Conservation (phyloP, 2,888 invertebrate species). For the Holacanthella duospinosa region DNA sequence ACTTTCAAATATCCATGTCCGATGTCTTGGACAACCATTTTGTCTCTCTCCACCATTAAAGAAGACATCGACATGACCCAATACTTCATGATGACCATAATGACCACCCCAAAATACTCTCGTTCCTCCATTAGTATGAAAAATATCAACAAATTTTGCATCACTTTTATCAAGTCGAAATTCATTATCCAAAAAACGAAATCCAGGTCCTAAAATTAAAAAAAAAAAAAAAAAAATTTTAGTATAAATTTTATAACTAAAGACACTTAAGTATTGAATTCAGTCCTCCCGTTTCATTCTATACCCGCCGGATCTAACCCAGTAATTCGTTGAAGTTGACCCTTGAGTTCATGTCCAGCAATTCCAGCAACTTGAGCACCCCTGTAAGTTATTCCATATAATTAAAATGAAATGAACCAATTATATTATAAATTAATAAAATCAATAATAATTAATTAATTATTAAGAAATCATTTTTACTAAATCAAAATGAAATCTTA, state of each 20-base stretch:
- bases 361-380: conserved; percentile 30
- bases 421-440: neutral
- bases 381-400: neutral
- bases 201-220: conserved; percentile 26
- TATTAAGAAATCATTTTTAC: conserved; percentile 12
- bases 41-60: conserved; percentile 25
- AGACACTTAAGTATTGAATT: neutral
- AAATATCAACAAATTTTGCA: conserved; percentile 20
- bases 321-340: conserved; percentile 33
- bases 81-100: conserved; percentile 12
- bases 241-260: neutral
- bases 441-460: neutral
- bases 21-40: conserved; percentile 26
- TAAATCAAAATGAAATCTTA: neutral
- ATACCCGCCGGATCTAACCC: conserved; percentile 32
- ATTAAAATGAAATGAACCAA: neutral
- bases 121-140: conserved; percentile 20
- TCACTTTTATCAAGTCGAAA: conserved; percentile 27
- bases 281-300: neutral
- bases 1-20: conserved; percentile 28
- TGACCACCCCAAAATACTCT: conserved; percentile 15
- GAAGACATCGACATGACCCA: conserved; percentile 22
- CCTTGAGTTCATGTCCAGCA: conserved; percentile 24
- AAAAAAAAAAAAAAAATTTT: neutral
- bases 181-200: conserved; percentile 27